These are phyloP conservation scores for Caenorhabditis drosophilae DNA, from an alignment of 2,888 invertebrate genomes.

Conservation along the genomic window DNA sequence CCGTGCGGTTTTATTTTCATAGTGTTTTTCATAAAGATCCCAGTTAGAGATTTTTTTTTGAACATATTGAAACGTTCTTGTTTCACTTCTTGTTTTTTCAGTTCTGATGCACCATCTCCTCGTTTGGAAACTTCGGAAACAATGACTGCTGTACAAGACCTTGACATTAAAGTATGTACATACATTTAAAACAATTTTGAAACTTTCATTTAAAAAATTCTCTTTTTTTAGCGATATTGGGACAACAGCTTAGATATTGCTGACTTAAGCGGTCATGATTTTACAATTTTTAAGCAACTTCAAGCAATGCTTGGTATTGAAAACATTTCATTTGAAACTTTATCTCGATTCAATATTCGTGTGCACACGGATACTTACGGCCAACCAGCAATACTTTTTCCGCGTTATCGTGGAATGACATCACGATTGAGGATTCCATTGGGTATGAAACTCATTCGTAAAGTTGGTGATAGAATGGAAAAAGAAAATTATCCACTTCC, in stretches of 20 bases:
- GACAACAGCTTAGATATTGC: conserved; percentile 46
- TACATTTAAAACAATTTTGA: not conserved
- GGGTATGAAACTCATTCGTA: conserved; percentile 64
- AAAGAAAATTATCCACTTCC: conserved; percentile 65
- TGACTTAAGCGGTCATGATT: conserved; percentile 44
- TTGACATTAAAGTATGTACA: conserved; percentile 32
- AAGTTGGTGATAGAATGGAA: conserved; percentile 62
- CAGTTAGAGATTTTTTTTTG: too few species aligned
- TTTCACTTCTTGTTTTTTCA: too few species aligned
- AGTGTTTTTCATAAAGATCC: too few species aligned
- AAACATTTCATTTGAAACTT: conserved; percentile 61
- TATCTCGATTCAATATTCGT: conserved; percentile 60
- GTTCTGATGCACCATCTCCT: conserved; percentile 49
- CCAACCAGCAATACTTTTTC: conserved; percentile 65
- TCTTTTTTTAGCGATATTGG: conserved; percentile 35
- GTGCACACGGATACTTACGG: conserved; percentile 66
- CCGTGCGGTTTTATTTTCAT: too few species aligned
- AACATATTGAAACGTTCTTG: too few species aligned
- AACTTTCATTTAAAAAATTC: too few species aligned
- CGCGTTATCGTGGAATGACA: conserved; percentile 61
- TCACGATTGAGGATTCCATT: conserved; percentile 57
- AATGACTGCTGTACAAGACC: conserved; percentile 32
- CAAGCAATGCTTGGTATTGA: conserved; percentile 64
- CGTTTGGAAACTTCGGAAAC: conserved; percentile 33
- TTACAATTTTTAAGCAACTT: conserved; percentile 45